Conservation (phyloP, 2,113 vertebrate genomes). For the Gobio gobio region DNA sequence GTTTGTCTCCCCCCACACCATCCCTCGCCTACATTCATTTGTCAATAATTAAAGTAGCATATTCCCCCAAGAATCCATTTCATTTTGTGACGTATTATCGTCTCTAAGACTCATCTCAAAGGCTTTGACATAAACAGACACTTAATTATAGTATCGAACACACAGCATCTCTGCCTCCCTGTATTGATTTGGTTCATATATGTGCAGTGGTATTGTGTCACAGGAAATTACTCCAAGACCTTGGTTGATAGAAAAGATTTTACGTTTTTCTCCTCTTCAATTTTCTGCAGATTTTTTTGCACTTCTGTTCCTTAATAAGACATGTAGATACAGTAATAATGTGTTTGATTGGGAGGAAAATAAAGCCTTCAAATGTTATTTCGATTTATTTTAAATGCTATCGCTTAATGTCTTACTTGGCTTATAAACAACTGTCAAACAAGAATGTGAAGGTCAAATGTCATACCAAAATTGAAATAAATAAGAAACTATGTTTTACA, state of each 20-base stretch:
- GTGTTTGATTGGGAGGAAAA: not conserved
- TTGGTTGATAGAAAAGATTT: slow-evolving; percentile 7
- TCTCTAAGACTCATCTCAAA: slow-evolving; percentile 6
- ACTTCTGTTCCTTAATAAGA: not conserved
- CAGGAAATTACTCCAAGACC: slow-evolving; percentile 42
- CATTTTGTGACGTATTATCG: slow-evolving; percentile 4
- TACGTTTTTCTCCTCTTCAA: not conserved
- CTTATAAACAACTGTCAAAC: not conserved
- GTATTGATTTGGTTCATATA: slow-evolving; percentile 45
- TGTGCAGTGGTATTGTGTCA: slow-evolving; percentile 47
- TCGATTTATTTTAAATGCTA: not conserved
- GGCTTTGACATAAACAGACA: slow-evolving; percentile 21
- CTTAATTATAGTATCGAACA: slow-evolving; percentile 42
- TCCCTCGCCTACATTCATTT: not conserved
- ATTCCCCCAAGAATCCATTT: not conserved
- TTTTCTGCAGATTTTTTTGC: not conserved
- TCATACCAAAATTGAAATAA: not conserved
- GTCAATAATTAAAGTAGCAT: not conserved
- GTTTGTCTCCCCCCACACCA: not conserved
- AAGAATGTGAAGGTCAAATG: not conserved
- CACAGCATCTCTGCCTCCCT: slow-evolving; percentile 16
- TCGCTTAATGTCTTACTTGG: not conserved
- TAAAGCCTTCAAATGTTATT: too few relatives aligned
- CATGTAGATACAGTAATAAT: not conserved
- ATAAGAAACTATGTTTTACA: not conserved